Base-by-base conservation (phyloP, 2,113 vertebrate genomes). In the Oreotrochilus melanogaster region DNA sequence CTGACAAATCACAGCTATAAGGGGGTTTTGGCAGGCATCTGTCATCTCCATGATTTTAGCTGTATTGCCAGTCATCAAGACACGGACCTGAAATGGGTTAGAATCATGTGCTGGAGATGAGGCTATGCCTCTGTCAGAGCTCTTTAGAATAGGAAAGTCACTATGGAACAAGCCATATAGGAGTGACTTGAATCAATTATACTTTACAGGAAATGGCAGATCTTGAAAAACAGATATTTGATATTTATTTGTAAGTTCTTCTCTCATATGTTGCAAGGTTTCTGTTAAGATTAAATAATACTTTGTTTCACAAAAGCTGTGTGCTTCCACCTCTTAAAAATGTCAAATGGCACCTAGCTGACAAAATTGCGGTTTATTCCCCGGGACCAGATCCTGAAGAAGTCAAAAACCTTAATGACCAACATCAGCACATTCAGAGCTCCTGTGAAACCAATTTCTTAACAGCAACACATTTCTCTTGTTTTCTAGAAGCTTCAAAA, bases 401-500 rank as follows among this genome's bases (percentile, higher is more conserved):
- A 58, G 9, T 25, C 51, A 72, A 89, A 92, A 91, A 13, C 27
- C 18, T 58, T 31, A 62, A 91, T 1, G 5, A 83, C 30, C n/a
- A 25, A 78, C 42, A 84, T 39, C 28, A 71, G 14, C 4, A 6
- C n/a, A 50, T 25, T 33, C 28, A 80, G 45, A 72, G 23, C 57
- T 66, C 58, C 72, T 79, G 45, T 31, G 27, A 66, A 80, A 71
- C 23, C 16, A 67, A 30, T 57, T 58, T 11, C 85, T 80, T 75
- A 82, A 37, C 30, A 79, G 54, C 53, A 85, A 61, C 28, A 73
- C 8, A 64, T 75, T 74, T 31, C 28, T 81, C 30, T 71, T 18
- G n/a, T 50, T 85, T 88, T 90, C 48, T 58, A 62, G 62, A 95
- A 85, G n/a, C 37, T 78, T 64, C 37, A 83, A 95, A 93, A 94